Evolutionary conservation across 2,888 invertebrate genomes (phyloP).

Genomic region (Dynastes hyllus): DNA sequence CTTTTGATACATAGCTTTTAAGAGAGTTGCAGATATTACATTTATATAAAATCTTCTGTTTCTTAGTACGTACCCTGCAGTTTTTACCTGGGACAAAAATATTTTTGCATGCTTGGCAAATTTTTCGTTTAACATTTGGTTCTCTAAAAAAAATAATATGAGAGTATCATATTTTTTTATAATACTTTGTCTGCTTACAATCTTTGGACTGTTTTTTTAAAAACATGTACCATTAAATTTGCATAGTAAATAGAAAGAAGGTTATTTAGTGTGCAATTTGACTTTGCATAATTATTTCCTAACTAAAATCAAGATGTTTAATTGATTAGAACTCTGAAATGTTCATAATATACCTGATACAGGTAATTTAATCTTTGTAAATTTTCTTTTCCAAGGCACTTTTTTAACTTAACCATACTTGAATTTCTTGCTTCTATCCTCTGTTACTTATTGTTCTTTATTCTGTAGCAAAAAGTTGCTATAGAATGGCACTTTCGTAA

Average conservation of each 20-base stretch:
- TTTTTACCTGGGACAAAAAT: constrained; percentile 73
- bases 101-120: constrained; percentile 74
- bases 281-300: constrained; percentile 47
- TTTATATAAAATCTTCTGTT: constrained; percentile 70
- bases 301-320: constrained; percentile 49
- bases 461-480: too few relatives aligned
- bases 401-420: constrained; percentile 66
- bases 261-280: constrained; percentile 51
- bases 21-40: constrained; percentile 69
- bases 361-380: constrained; percentile 82
- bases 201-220: constrained; percentile 68
- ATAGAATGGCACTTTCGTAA: too few relatives aligned
- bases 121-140: constrained; percentile 72
- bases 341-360: constrained; percentile 74
- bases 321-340: constrained; percentile 30
- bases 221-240: constrained; percentile 65
- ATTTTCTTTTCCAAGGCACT: constrained; percentile 79
- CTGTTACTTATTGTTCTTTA: too few relatives aligned
- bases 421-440: neutral
- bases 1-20: constrained; percentile 68
- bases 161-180: constrained; percentile 1
- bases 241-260: constrained; percentile 63
- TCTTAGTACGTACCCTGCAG: constrained; percentile 71
- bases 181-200: constrained; percentile 62
- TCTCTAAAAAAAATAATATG: constrained; percentile 67